phyloP scores from a whole-genome alignment of 2,797 vertebrate genomes.

The Poecile montanus region DNA sequence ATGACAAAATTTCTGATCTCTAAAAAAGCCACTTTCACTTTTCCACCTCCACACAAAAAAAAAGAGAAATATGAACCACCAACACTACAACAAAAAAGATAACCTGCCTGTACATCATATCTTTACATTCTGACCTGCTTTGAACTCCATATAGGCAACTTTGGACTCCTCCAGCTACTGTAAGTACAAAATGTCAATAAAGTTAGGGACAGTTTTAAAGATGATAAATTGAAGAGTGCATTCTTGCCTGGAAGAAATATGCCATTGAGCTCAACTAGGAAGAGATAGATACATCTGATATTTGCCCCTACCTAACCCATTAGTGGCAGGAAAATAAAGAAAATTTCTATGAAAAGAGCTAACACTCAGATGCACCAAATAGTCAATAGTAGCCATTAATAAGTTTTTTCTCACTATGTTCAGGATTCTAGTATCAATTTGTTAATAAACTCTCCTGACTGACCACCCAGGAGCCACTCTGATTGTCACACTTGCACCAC shows the following conservation, averaged over 20 bases:
- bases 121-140: neutral
- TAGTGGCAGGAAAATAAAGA: neutral
- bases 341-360: neutral
- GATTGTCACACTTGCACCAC: neutral
- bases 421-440: neutral
- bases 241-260: neutral
- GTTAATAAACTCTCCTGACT: neutral
- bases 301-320: neutral
- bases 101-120: neutral
- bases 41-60: neutral
- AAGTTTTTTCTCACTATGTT: neutral
- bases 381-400: neutral
- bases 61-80: neutral
- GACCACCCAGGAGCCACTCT: neutral
- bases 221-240: neutral
- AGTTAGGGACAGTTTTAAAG: neutral
- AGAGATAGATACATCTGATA: neutral
- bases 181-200: neutral
- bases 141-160: neutral
- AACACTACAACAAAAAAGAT: neutral
- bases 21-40: neutral
- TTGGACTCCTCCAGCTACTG: neutral
- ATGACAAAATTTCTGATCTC: slow-evolving; percentile 14
- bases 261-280: neutral
- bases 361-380: neutral